Evolutionary conservation across 1,140 invertebrate genomes (phyloP).

Genomic region (Neoseiulus cucumeris): DNA sequence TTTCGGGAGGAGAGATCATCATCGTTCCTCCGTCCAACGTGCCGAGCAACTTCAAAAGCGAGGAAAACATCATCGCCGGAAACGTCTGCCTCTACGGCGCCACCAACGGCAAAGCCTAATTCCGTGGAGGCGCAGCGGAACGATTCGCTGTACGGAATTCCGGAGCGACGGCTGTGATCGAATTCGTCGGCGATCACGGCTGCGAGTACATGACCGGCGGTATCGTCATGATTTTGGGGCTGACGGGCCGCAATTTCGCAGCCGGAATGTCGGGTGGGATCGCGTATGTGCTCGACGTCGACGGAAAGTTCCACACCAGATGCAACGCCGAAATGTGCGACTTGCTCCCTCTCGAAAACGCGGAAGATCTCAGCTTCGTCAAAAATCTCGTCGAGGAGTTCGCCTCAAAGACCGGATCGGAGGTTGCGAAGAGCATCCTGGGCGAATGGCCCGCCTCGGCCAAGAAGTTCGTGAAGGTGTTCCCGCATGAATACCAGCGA

Average conservation of each 20-base stretch:
- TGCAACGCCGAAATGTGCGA: constrained; percentile 84
- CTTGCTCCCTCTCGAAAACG: constrained; percentile 49
- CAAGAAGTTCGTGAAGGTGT: constrained; percentile 74
- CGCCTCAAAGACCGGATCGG: constrained; percentile 64
- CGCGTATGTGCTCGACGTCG: constrained; percentile 75
- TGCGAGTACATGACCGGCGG: constrained; percentile 99
- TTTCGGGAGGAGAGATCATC: constrained; percentile 84
- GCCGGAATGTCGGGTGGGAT: constrained; percentile 96
- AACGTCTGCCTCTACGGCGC: constrained; percentile 97
- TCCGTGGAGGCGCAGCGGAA: constrained; percentile 89
- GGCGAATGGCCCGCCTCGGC: constrained; percentile 57
- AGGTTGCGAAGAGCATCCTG: constrained; percentile 56
- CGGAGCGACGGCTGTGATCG: constrained; percentile 69
- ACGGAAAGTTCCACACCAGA: constrained; percentile 35
- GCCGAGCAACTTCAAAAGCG: constrained; percentile 52
- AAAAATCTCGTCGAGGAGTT: constrained; percentile 65
- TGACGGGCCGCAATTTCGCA: constrained; percentile 92
- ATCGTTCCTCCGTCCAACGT: constrained; percentile 77
- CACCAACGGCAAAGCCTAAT: constrained; percentile 77
- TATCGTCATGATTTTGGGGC: constrained; percentile 64
- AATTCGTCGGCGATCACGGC: constrained; percentile 86
- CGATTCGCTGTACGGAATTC: constrained; percentile 95
- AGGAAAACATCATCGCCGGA: constrained; percentile 88
- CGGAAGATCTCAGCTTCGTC: constrained; percentile 60
- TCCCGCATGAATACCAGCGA: constrained; percentile 88